Percentiles rank a stretch among this genome's conserved stretches.
phyloP scores from a whole-genome alignment of 2,888 invertebrate genomes.

The Phaedon cochleariae region DNA sequence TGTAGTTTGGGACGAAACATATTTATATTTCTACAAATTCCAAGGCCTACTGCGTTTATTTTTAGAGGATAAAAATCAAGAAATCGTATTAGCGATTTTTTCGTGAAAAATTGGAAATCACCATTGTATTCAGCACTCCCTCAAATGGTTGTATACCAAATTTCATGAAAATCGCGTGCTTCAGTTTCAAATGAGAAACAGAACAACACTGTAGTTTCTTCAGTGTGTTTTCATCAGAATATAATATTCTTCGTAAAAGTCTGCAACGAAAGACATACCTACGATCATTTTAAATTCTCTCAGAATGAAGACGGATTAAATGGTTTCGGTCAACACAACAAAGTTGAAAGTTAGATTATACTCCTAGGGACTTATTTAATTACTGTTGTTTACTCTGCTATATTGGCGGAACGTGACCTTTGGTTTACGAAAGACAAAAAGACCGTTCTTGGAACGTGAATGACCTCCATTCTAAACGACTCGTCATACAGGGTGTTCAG shows the following conservation, averaged over 20 bases:
- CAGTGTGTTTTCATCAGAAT: too few relatives aligned
- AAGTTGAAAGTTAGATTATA: slow-evolving; percentile 15
- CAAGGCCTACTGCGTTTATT: too few relatives aligned
- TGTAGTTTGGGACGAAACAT: too few relatives aligned
- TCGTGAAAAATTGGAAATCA: too few relatives aligned
- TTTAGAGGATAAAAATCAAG: too few relatives aligned
- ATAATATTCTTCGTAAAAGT: neutral
- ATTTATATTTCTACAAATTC: too few relatives aligned
- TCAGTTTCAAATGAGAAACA: too few relatives aligned
- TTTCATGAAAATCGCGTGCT: too few relatives aligned
- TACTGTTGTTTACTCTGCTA: slow-evolving; percentile 14
- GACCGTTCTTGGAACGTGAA: neutral
- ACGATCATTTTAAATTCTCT: neutral
- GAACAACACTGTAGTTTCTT: too few relatives aligned
- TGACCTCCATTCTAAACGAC: neutral
- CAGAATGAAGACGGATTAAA: neutral
- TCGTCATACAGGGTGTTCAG: neutral
- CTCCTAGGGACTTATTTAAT: slow-evolving; percentile 8
- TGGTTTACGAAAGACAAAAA: neutral
- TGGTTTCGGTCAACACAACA: slow-evolving; percentile 5
- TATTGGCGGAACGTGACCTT: slow-evolving; percentile 18
- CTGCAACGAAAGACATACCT: neutral
- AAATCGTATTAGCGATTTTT: too few relatives aligned
- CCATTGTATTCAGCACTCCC: too few relatives aligned
- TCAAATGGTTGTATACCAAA: too few relatives aligned